Percentiles rank a stretch among this genome's conserved stretches.
Evolutionary conservation across 2,113 vertebrate genomes (phyloP).

Genomic region (Pseudorectes ferrugineus): DNA sequence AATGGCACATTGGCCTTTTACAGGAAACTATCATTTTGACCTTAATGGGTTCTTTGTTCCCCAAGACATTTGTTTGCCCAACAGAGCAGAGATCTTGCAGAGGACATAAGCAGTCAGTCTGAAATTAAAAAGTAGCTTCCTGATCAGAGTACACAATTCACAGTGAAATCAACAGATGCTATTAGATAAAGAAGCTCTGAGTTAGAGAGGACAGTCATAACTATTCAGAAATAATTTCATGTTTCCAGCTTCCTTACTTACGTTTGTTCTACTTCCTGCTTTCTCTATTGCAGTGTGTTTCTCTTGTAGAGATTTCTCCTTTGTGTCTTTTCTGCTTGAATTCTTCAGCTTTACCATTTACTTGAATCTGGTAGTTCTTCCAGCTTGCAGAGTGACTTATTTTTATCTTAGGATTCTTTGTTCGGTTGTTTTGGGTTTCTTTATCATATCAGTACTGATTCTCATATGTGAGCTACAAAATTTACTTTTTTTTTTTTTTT

Average conservation of each 20-base stretch:
- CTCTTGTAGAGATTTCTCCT: neutral
- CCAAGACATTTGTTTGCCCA: neutral
- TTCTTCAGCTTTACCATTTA: neutral
- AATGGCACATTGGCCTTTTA: constrained; percentile 3
- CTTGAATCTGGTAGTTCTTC: neutral
- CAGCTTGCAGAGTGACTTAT: neutral
- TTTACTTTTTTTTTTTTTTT: neutral
- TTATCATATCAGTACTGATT: neutral
- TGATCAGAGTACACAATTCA: neutral
- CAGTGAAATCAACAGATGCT: neutral
- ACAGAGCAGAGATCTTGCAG: neutral
- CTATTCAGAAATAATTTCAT: neutral
- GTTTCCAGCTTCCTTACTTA: neutral
- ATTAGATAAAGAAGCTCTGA: neutral
- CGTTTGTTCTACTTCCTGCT: neutral
- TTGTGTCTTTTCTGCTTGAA: neutral
- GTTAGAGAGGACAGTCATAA: neutral
- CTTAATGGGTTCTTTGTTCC: neutral
- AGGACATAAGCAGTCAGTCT: neutral
- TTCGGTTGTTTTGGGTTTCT: neutral
- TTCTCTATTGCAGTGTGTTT: neutral
- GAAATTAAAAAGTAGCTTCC: constrained; percentile 4
- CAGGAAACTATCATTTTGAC: neutral
- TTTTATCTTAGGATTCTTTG: neutral
- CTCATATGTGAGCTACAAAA: neutral